Evolutionary conservation across 2,797 vertebrate genomes (phyloP), one percentile per base, ranked within the genome.

Genomic region (Acrossocheilus fasciatus): DNA sequence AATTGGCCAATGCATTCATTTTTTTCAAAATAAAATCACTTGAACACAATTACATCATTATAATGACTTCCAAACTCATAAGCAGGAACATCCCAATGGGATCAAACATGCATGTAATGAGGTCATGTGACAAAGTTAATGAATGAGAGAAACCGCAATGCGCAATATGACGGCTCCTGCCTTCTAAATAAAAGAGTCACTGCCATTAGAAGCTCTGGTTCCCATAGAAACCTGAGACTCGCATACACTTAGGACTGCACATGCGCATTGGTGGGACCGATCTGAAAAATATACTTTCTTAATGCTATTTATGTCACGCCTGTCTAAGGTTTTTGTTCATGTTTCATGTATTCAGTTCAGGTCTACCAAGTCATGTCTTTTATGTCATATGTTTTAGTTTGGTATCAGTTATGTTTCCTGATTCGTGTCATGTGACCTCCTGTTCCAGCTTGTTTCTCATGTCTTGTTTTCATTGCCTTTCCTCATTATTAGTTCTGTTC

Each of bases 51-150:
- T 23, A 39, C 6, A n/a, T 36, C 1, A 7, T 15, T n/a, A 77
- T 39, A 18, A 8, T 9, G 64, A 68, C 34, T 77, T 77, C 34
- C 15, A 77, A 36, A 62, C 9, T 26, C n/a, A 18, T 79, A 18
- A 43, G 26, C 34, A 75, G 41, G 39, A 75, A 15, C 41, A 10
- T 75, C 54, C 54, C 54, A 36, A 20, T 41, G 62, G 82, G 41
- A 36, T 59, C 36, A n/a, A 70, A 70, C 54, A 26, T 45, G 39
- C 57, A 83, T 62, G 72, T 76, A 83, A 83, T 66, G 26, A 75
- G 72, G 57, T 75, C 82, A 75, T 66, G 41, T 76, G 43, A 76
- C 23, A 9, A 70, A 41, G 23, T 11, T 30, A 82, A 57, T 30
- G 50, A 72, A 82, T 54, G 23, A 36, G 47, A 76, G 30, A 20